Percentiles rank a stretch among this genome's conserved stretches.
phyloP scores from a whole-genome alignment of 2,113 vertebrate species.

The human region DNA sequence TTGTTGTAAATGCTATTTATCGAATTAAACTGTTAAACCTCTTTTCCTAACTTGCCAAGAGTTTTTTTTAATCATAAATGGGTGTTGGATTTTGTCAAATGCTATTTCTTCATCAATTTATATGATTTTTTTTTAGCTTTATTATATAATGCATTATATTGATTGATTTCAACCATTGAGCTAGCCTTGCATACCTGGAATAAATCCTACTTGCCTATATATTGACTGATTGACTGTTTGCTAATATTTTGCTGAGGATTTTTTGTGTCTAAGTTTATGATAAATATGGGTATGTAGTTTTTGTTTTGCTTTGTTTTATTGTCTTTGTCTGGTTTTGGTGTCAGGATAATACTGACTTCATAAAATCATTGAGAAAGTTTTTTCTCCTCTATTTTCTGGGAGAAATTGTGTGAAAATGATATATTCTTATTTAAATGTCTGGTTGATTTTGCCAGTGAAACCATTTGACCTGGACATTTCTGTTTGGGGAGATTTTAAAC shows the following conservation, averaged over 20 bases:
- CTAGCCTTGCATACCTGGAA: neutral
- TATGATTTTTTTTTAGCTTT: neutral
- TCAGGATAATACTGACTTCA: neutral
- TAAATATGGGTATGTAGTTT: neutral
- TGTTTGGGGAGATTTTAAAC: neutral
- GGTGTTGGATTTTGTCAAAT: neutral
- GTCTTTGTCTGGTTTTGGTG: neutral
- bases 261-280: neutral
- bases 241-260: neutral
- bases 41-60: neutral
- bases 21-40: neutral
- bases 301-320: neutral
- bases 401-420: neutral
- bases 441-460: neutral
- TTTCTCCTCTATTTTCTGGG: neutral
- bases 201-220: neutral
- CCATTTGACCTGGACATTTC: neutral
- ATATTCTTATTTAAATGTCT: neutral
- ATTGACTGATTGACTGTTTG: neutral
- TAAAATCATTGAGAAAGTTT: neutral
- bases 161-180: neutral
- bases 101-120: neutral
- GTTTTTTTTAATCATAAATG: constrained; percentile 26
- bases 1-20: neutral
- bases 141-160: neutral